Conservation (phyloP, 2,797 vertebrate species). For the Microctenopoma stevenorrisi region DNA sequence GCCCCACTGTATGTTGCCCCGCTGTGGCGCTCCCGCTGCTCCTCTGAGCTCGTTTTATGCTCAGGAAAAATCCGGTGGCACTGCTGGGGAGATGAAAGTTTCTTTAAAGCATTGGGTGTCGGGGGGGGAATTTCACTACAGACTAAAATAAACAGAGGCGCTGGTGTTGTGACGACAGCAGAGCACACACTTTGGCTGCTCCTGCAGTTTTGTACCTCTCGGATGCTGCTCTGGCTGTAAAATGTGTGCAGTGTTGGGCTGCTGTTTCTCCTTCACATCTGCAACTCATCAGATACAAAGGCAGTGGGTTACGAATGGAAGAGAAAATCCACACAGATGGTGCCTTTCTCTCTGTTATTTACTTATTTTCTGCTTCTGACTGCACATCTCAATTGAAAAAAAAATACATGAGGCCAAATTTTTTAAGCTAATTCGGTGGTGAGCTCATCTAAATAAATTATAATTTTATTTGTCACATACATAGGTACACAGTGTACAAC, state of each 20-base stretch:
- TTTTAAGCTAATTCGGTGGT: not conserved
- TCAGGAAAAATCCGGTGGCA: slow-evolving; percentile 67
- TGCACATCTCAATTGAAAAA: not conserved
- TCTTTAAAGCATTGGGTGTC: slow-evolving; percentile 74
- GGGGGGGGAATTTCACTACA: slow-evolving; percentile 71
- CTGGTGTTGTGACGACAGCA: slow-evolving; percentile 68
- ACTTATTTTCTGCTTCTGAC: not conserved
- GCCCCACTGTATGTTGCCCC: slow-evolving; percentile 62
- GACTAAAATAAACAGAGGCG: slow-evolving; percentile 72
- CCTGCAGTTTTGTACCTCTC: slow-evolving; percentile 34
- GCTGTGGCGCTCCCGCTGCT: slow-evolving; percentile 57
- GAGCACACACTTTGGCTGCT: slow-evolving; percentile 51
- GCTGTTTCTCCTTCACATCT: slow-evolving; percentile 61
- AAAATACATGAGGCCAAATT: not conserved
- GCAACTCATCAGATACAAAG: slow-evolving; percentile 54
- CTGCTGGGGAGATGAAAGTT: slow-evolving; percentile 67
- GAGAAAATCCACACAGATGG: slow-evolving; percentile 17
- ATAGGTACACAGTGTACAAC: too few species aligned
- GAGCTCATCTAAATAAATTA: not conserved
- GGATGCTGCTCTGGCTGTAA: slow-evolving; percentile 44
- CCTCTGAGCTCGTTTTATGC: slow-evolving; percentile 58
- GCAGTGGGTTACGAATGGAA: not conserved
- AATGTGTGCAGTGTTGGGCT: slow-evolving; percentile 49
- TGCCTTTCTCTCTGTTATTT: not conserved
- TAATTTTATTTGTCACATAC: too few species aligned